Base-by-base conservation (phyloP, 2,113 vertebrate species). In the Pollimyrus isidori region DNA sequence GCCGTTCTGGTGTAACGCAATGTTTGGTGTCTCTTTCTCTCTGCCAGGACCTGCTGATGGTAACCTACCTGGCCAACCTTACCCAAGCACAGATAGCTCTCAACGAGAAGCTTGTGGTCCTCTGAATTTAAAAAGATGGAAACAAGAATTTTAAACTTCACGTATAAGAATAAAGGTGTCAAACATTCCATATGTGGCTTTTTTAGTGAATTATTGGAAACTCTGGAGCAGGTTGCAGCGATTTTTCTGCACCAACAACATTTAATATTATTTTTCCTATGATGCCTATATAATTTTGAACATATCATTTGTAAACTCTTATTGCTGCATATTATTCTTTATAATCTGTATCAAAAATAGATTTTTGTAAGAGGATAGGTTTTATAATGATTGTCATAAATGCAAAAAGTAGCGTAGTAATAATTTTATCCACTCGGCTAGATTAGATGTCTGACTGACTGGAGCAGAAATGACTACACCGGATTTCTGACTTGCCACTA, bases 71-170 rank as follows among this genome's bases (percentile, higher is more conserved):
- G 94, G 95, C 97, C 90, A 97, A 97, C 91, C 96, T 97, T 89
- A 97, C 97, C 9, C 97, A 97, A 93, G 96, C 97, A 90, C 97
- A 97, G 92, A 97, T 97, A 42, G 96, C 96, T 90, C 97, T 97
- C 91, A 97, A 97, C 0, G 94, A 96, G 90, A 93, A 97, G 88
- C 90, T 90, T 85, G 10, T 84, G 21, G 52, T 95, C 56, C 94
- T 95, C 89, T 95, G 92, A 95, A 88, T 23, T 19, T 42, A 9
- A 45, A 7, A 42, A 62, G 46, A 17, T n/a, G 52, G 39, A 42
- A 87, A 5, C 48, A 53, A 52, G 49, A 86, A 86, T 87, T 87
- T 62, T 45, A 87, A 87, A 87, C 87, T 58, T 19, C 9, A 15
- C 9, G 1, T 45, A 23, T 62, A 26, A 50, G 26, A 89, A 89